These are phyloP conservation scores for Sinelater perroti DNA, from an alignment of 2,888 invertebrate genomes.

Conservation along the genomic window DNA sequence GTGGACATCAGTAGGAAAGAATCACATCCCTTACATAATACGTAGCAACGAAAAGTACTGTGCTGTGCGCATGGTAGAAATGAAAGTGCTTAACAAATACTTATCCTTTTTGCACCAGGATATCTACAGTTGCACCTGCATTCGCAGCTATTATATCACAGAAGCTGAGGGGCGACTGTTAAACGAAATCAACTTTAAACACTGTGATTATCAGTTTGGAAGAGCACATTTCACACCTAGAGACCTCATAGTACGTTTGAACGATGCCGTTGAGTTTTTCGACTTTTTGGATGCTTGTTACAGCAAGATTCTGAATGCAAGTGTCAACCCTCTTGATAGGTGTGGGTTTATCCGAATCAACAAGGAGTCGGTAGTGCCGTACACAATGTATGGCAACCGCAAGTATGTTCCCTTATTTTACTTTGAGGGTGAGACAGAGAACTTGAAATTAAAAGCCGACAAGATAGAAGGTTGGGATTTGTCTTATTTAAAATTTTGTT, in stretches of 20 bases:
- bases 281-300: constrained; percentile 90
- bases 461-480: constrained; percentile 91
- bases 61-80: constrained; percentile 94
- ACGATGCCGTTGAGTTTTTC: constrained; percentile 90
- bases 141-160: constrained; percentile 92
- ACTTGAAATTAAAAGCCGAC: constrained; percentile 85
- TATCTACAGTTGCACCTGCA: constrained; percentile 90
- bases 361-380: constrained; percentile 92
- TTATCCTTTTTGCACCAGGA: constrained; percentile 88
- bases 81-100: constrained; percentile 88
- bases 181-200: constrained; percentile 91
- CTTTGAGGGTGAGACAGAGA: constrained; percentile 91
- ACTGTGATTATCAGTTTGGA: constrained; percentile 91
- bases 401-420: constrained; percentile 93
- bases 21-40: constrained; percentile 88
- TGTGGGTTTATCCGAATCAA: constrained; percentile 93
- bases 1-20: constrained; percentile 88
- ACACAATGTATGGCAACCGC: constrained; percentile 81
- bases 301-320: constrained; percentile 79
- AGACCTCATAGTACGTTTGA: constrained; percentile 88
- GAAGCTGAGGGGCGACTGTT: constrained; percentile 88
- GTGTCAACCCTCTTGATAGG: constrained; percentile 75
- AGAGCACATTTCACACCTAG: constrained; percentile 86
- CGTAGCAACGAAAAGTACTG: constrained; percentile 86
- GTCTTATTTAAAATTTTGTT: constrained; percentile 92